A percentile compares a stretch with the other conserved stretches of the same genome.
Evolutionary conservation across 2,888 invertebrate species (phyloP).

Genomic region (Lasioglossum figueresi): DNA sequence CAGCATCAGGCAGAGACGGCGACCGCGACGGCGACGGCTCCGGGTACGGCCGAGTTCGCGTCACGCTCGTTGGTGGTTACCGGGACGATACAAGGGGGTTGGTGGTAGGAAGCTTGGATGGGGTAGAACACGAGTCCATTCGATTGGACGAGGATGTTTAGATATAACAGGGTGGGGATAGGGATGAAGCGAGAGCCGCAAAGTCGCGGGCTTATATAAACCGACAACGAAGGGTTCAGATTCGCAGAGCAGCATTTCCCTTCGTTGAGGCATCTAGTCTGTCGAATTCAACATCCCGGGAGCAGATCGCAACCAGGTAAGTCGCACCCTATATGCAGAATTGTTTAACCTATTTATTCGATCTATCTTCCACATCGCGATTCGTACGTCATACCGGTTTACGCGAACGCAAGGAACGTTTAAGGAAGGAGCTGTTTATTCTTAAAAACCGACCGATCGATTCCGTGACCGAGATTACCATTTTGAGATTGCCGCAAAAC

Average conservation of each 20-base stretch:
- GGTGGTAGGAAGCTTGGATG: slow-evolving; percentile 59
- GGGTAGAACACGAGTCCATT: slow-evolving; percentile 63
- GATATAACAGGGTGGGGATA: slow-evolving; percentile 67
- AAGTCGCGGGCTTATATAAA: slow-evolving; percentile 81
- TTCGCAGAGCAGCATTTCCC: slow-evolving; percentile 76
- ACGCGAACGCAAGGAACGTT: background rate
- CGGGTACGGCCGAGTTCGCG: slow-evolving; percentile 27
- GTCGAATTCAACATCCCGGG: background rate
- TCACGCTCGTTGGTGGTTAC: slow-evolving; percentile 54
- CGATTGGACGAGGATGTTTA: slow-evolving; percentile 77
- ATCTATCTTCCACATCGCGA: background rate
- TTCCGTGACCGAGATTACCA: background rate
- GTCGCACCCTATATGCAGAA: background rate
- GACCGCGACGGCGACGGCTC: background rate
- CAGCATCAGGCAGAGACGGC: background rate
- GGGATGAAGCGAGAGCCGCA: slow-evolving; percentile 68
- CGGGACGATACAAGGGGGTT: slow-evolving; percentile 25
- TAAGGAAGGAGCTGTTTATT: no score
- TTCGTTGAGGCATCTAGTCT: slow-evolving; percentile 55
- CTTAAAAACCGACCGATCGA: background rate
- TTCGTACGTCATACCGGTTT: background rate
- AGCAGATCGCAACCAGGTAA: slow-evolving; percentile 14
- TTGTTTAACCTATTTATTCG: background rate
- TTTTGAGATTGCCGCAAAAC: background rate
- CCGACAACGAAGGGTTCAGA: slow-evolving; percentile 70